Evolutionary conservation across 2,113 vertebrate species (phyloP), one percentile per base, ranked within the genome.

Genomic region (Chinchilla lanigera): DNA sequence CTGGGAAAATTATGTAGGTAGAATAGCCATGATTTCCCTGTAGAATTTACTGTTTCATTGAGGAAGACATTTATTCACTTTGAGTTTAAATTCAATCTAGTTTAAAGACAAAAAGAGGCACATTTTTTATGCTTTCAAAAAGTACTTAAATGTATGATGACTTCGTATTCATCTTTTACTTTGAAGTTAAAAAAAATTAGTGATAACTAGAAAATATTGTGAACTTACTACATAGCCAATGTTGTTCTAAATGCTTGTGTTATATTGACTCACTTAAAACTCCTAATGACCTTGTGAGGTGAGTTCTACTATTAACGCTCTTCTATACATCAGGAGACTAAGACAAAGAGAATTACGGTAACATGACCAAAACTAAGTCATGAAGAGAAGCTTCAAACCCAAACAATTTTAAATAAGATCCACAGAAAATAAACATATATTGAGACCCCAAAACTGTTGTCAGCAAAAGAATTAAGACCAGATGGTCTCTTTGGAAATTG

Each of bases 391-490:
- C 77, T 75, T 91, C 35, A 89, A 77, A 94, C 5, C 10, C 44
- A 91, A 61, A 10, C 7, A 95, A 78, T 89, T 19, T 83, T 77
- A 97, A 95, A 56, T 71, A 9, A 94, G 10, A 73, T n/a, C 4
- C 71, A 86, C 81, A 44, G 35, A 94, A 52, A 92, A 41, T 63
- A 81, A 87, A 77, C 30, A 86, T 93, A 83, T 89, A 75, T 13
- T 73, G 33, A 44, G 20, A 85, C n/a, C 38, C 24, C 20, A n/a
- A 85, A 63, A 47, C 14, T 35, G 26, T 81, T 63, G 65, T 44
- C 94, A 87, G 77, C 73, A 88, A 93, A 95, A 63, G 0, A 95
- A 69, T 92, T 90, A 89, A 96, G 94, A 90, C 35, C 4, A 92
- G 16, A n/a, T 92, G 2, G 81, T 95, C 41, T 61, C 24, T 92